Conservation (phyloP, 2,113 vertebrate genomes). For the Clinocottus analis region DNA sequence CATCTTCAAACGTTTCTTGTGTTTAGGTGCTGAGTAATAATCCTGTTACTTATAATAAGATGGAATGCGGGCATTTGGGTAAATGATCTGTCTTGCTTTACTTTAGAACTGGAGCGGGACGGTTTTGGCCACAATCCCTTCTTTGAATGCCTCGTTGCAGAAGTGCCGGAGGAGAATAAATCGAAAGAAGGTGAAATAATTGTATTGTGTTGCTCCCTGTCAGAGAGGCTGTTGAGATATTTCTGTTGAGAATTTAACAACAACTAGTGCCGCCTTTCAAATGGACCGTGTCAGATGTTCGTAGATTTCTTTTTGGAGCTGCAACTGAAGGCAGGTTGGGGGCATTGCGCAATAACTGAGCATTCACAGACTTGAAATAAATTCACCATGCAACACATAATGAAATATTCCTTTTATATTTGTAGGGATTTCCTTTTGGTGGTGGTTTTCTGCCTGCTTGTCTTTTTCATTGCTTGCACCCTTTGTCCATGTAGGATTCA, state of each 20-base stretch:
- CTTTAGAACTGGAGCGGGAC: conserved; percentile 79
- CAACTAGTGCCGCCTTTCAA: not conserved
- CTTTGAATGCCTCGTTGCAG: conserved; percentile 83
- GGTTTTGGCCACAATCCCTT: conserved; percentile 82
- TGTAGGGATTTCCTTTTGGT: not conserved
- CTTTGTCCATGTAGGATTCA: conserved; percentile 70
- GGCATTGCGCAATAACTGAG: not conserved
- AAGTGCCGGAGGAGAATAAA: conserved; percentile 75
- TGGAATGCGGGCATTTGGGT: not conserved
- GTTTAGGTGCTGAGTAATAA: not conserved
- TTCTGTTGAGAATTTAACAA: not conserved
- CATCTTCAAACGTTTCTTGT: not conserved
- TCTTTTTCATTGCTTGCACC: not conserved
- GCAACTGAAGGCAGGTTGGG: not conserved
- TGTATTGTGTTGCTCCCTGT: not conserved
- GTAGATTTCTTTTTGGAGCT: not conserved
- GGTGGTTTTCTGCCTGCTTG: not conserved
- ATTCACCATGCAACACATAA: not conserved
- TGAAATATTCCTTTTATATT: not conserved
- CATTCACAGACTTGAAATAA: not conserved
- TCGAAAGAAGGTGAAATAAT: conserved; percentile 75
- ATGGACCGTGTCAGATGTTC: not conserved
- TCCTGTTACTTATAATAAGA: not conserved
- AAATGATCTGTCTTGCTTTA: conserved; percentile 11
- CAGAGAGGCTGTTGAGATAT: not conserved